A percentile compares a stretch with the other conserved stretches of the same genome.
Evolutionary conservation across 2,797 vertebrate genomes (phyloP).

Genomic region (Hozukius guyotensis): DNA sequence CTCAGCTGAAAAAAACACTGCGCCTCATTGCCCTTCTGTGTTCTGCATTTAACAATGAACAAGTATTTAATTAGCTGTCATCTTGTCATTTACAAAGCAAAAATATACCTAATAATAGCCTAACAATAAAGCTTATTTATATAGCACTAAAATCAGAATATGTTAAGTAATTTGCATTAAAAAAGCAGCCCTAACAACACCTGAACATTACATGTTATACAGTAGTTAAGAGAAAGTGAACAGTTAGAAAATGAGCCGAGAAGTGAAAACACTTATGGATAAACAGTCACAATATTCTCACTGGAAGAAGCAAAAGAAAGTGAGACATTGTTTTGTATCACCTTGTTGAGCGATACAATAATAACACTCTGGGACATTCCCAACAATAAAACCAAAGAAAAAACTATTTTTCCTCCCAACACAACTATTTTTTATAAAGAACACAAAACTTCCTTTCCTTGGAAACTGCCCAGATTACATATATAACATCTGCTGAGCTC

Average conservation of each 20-base stretch:
- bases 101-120: no score
- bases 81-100: no score
- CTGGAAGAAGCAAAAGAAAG: constrained; percentile 31
- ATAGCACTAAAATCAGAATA: no score
- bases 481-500: neutral
- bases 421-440: neutral
- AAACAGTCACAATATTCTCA: neutral
- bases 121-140: no score
- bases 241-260: neutral
- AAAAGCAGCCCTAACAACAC: neutral
- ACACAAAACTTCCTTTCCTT: constrained; percentile 9
- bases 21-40: no score
- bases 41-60: no score
- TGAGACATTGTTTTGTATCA: constrained; percentile 8
- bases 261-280: neutral
- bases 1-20: no score
- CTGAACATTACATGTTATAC: neutral
- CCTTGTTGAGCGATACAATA: neutral
- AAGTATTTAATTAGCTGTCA: no score
- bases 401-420: neutral
- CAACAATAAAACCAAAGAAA: constrained; percentile 8
- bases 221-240: neutral
- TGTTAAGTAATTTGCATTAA: no score
- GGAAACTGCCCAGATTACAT: constrained; percentile 13
- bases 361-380: neutral